Evolutionary conservation across 2,888 invertebrate species (phyloP).

Genomic region (Latrodectus elegans): DNA sequence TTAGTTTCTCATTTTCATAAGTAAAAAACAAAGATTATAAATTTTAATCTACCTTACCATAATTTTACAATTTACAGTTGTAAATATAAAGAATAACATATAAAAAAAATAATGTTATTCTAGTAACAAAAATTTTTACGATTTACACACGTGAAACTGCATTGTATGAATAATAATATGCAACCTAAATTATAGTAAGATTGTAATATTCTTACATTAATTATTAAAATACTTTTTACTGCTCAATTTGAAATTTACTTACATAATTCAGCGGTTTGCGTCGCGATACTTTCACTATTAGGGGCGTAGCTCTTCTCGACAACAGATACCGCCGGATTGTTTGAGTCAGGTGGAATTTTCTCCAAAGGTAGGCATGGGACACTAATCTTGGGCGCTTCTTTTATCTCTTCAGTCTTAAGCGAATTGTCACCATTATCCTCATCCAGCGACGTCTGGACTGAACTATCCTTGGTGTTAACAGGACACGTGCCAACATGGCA

Average conservation of each 20-base stretch:
- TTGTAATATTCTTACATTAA: not conserved
- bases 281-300: conserved; percentile 46
- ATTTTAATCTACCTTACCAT: too few relatives aligned
- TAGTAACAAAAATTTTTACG: not conserved
- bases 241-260: conserved; percentile 14
- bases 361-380: not conserved
- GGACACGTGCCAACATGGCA: conserved; percentile 52
- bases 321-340: conserved; percentile 27
- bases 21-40: too few relatives aligned
- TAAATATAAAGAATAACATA: not conserved
- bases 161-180: not conserved
- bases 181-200: not conserved
- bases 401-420: not conserved
- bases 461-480: conserved; percentile 69
- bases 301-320: conserved; percentile 41
- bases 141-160: not conserved
- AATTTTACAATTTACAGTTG: not conserved
- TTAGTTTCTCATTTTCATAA: too few relatives aligned
- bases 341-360: conserved; percentile 15
- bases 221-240: not conserved
- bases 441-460: conserved; percentile 70
- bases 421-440: conserved; percentile 36
- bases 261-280: conserved; percentile 51
- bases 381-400: conserved; percentile 1
- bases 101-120: not conserved